Conservation (phyloP, 2,888 invertebrate species). For the Hecatera dysodea region DNA sequence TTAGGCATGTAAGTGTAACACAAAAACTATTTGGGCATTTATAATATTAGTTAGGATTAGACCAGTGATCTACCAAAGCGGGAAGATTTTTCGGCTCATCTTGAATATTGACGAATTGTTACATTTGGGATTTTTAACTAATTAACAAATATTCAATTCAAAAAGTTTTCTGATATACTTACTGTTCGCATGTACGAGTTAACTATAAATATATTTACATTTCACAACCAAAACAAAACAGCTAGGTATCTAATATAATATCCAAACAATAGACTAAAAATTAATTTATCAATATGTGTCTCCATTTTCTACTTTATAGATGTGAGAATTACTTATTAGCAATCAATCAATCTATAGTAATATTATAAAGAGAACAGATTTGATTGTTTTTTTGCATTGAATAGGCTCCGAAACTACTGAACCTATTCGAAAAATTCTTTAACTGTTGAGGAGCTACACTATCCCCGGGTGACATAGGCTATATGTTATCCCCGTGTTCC, state of each 20-base stretch:
- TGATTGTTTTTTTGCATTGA: too few species aligned
- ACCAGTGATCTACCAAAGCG: too few species aligned
- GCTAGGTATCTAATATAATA: not conserved
- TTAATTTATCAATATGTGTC: not conserved
- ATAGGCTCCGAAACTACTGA: too few species aligned
- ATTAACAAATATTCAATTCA: not conserved
- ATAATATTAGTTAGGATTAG: too few species aligned
- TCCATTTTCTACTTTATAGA: not conserved
- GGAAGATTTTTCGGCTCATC: not conserved
- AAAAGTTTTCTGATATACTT: not conserved
- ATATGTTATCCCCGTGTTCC: too few species aligned
- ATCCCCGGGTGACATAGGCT: too few species aligned
- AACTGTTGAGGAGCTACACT: too few species aligned
- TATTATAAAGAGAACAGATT: too few species aligned
- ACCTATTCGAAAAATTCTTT: too few species aligned
- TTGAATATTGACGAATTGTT: not conserved
- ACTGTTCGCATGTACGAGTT: not conserved
- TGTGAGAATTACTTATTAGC: not conserved
- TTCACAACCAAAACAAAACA: not conserved
- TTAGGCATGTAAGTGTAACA: too few species aligned
- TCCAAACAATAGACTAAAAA: not conserved
- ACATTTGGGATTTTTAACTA: not conserved
- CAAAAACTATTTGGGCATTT: too few species aligned
- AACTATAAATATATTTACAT: not conserved
- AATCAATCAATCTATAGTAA: too few species aligned